Evolutionary conservation across 2,888 invertebrate species (phyloP).

Genomic region (Ariolimax columbianus): DNA sequence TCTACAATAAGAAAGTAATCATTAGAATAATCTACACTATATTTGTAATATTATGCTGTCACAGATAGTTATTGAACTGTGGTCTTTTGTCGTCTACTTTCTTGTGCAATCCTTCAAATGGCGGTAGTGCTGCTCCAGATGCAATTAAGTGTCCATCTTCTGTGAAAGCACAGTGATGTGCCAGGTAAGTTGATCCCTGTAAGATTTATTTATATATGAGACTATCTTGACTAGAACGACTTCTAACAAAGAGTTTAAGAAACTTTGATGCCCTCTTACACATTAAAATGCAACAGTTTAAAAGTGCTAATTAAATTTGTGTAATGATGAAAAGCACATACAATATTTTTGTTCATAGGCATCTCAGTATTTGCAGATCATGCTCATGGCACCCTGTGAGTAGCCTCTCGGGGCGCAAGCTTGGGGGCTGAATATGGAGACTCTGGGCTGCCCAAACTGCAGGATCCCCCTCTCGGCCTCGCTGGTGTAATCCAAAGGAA

Average conservation of each 20-base stretch:
- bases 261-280: neutral
- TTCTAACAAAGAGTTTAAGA: neutral
- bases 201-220: neutral
- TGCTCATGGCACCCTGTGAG: too few relatives aligned
- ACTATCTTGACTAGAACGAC: too few relatives aligned
- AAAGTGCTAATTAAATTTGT: neutral
- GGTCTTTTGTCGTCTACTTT: neutral
- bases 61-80: too few relatives aligned
- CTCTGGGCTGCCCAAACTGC: too few relatives aligned
- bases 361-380: too few relatives aligned
- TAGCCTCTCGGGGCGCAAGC: too few relatives aligned
- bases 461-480: too few relatives aligned
- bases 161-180: conserved; percentile 76
- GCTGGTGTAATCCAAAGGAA: too few relatives aligned
- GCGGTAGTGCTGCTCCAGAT: conserved; percentile 68
- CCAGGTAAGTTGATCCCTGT: conserved; percentile 73
- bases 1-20: too few relatives aligned
- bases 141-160: conserved; percentile 74
- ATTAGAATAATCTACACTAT: neutral
- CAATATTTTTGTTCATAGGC: too few relatives aligned
- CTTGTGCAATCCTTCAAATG: neutral
- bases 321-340: neutral
- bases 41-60: too few relatives aligned
- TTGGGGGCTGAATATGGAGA: too few relatives aligned
- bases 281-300: neutral